Percentiles rank a stretch among this genome's conserved stretches.
phyloP scores from a whole-genome alignment of 1,140 invertebrate genomes.

The Pseudomyrmex pallidus region DNA sequence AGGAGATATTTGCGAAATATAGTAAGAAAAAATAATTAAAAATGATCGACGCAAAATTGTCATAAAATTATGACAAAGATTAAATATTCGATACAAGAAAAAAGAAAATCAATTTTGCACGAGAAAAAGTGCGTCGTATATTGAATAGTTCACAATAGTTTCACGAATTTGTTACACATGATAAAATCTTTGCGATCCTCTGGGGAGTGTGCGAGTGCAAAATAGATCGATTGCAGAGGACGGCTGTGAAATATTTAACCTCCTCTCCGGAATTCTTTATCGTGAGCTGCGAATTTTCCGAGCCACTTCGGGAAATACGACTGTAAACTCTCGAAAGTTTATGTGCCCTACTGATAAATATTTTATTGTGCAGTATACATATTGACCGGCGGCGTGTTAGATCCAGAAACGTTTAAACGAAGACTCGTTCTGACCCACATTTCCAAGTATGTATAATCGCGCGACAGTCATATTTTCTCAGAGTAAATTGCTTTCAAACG shows the following conservation, averaged over 20 bases:
- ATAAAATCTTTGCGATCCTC: constrained; percentile 11
- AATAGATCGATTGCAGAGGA: constrained; percentile 2
- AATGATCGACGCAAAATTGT: background rate
- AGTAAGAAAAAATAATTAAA: background rate
- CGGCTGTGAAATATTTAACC: constrained; percentile 44
- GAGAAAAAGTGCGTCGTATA: background rate
- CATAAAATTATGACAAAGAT: background rate
- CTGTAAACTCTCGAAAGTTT: constrained; percentile 52
- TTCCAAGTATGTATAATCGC: background rate
- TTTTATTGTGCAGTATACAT: constrained; percentile 29
- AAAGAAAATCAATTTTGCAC: background rate
- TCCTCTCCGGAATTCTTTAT: constrained; percentile 17
- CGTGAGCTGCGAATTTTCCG: constrained; percentile 4
- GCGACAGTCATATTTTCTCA: background rate
- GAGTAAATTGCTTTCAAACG: too few species aligned
- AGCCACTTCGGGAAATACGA: constrained; percentile 30
- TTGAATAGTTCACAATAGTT: background rate
- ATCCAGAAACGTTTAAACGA: constrained; percentile 23
- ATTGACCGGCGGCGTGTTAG: constrained; percentile 20
- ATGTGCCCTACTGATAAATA: constrained; percentile 25
- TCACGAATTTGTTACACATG: background rate
- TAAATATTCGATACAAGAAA: background rate
- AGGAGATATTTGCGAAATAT: background rate
- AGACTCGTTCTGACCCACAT: background rate
- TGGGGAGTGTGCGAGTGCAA: background rate